Evolutionary conservation across 2,888 invertebrate genomes (phyloP).

Genomic region (Brachypalpus laphriformis): DNA sequence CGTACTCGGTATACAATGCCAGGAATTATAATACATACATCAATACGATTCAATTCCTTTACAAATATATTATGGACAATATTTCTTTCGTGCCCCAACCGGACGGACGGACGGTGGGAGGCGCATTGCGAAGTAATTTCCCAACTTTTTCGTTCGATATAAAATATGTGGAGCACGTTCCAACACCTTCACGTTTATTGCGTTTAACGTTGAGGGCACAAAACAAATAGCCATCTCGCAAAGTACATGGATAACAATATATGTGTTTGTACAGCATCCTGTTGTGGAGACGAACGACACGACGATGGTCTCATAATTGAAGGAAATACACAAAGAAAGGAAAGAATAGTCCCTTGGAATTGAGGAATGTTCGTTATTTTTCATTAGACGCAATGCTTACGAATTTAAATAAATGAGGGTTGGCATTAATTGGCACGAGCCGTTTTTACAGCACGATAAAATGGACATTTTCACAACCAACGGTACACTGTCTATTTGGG

Average conservation of each 20-base stretch:
- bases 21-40: slow-evolving; percentile 30
- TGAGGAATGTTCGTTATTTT: slow-evolving; percentile 65
- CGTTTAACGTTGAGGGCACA: slow-evolving; percentile 44
- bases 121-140: slow-evolving; percentile 48
- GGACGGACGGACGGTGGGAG: not conserved
- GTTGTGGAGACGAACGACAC: slow-evolving; percentile 20
- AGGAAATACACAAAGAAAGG: slow-evolving; percentile 3
- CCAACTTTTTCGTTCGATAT: slow-evolving; percentile 49
- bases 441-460: slow-evolving; percentile 33
- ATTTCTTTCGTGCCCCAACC: slow-evolving; percentile 12
- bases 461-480: slow-evolving; percentile 22
- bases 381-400: slow-evolving; percentile 51
- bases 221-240: slow-evolving; percentile 55
- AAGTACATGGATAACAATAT: slow-evolving; percentile 28
- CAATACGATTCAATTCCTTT: slow-evolving; percentile 35
- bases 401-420: slow-evolving; percentile 65
- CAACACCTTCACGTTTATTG: slow-evolving; percentile 69
- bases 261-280: not conserved
- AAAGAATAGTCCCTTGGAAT: slow-evolving; percentile 33
- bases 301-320: slow-evolving; percentile 14
- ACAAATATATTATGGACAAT: slow-evolving; percentile 33
- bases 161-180: slow-evolving; percentile 65
- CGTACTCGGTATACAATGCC: not conserved
- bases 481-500: not conserved
- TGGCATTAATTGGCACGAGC: slow-evolving; percentile 60